phyloP scores from a whole-genome alignment of 2,113 vertebrate species.

The Vombatus ursinus region DNA sequence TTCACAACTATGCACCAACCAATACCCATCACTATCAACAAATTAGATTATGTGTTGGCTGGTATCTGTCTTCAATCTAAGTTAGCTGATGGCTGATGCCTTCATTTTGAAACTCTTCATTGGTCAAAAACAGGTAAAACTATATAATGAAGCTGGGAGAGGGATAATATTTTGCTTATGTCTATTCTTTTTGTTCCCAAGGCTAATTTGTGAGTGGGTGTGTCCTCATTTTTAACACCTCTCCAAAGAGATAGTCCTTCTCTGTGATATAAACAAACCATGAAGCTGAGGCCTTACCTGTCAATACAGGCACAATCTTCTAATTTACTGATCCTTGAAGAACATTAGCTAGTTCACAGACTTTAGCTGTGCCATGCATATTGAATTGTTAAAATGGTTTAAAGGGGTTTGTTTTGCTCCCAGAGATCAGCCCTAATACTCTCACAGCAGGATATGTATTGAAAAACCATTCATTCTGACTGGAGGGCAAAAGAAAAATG shows the following conservation, averaged over 20 bases:
- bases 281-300: neutral
- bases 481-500: neutral
- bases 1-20: accelerated
- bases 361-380: neutral
- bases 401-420: neutral
- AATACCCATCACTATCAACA: accelerated
- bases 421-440: neutral
- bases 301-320: neutral
- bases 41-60: neutral
- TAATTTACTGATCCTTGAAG: neutral
- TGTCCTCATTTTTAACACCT: neutral
- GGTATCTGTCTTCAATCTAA: accelerated
- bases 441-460: neutral
- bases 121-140: neutral
- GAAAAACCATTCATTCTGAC: neutral
- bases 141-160: accelerated
- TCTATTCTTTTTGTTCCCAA: neutral
- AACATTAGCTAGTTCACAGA: neutral
- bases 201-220: neutral
- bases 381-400: neutral
- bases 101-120: accelerated
- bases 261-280: neutral
- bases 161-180: neutral
- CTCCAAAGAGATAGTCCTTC: neutral
- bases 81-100: accelerated